A percentile compares a stretch with the other conserved stretches of the same genome.
Evolutionary conservation across 2,797 vertebrate genomes (phyloP).

Genomic region (Microctenopoma lineatum): DNA sequence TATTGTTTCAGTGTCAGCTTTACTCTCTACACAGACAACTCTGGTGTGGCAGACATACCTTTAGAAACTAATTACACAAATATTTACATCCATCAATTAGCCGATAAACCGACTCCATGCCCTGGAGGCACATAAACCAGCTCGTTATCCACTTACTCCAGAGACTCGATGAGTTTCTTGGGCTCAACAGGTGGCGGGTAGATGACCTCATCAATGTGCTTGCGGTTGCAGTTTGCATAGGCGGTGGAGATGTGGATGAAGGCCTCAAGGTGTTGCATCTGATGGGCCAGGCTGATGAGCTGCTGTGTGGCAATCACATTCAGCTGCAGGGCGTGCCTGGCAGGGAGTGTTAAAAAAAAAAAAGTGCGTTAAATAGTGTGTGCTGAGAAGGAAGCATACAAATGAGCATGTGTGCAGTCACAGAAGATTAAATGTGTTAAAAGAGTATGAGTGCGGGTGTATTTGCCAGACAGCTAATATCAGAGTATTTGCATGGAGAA

Average conservation of each 20-base stretch:
- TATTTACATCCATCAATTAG: too few species aligned
- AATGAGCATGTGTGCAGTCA: too few species aligned
- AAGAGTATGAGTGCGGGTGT: neutral
- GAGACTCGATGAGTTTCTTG: slow-evolving; percentile 91
- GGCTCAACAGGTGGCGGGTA: slow-evolving; percentile 93
- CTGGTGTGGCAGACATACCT: too few species aligned
- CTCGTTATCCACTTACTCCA: slow-evolving; percentile 87
- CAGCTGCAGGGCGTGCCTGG: slow-evolving; percentile 91
- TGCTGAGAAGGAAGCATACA: slow-evolving; percentile 5
- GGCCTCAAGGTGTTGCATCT: slow-evolving; percentile 92
- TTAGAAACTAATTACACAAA: too few species aligned
- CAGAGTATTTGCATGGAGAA: slow-evolving; percentile 31
- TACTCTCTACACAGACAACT: too few species aligned
- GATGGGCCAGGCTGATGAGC: slow-evolving; percentile 89
- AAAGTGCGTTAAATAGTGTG: neutral
- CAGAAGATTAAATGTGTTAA: neutral
- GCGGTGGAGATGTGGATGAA: slow-evolving; percentile 96
- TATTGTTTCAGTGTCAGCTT: too few species aligned
- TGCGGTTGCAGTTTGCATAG: slow-evolving; percentile 93
- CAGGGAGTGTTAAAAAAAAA: slow-evolving; percentile 12
- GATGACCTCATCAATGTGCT: slow-evolving; percentile 93
- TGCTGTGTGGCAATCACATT: slow-evolving; percentile 93
- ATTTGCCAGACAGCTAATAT: slow-evolving; percentile 16
- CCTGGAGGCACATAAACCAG: neutral
- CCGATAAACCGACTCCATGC: neutral